Percentiles rank a stretch among this genome's conserved stretches.
phyloP scores from a whole-genome alignment of 2,113 vertebrate species.

The Grallaria varia region DNA sequence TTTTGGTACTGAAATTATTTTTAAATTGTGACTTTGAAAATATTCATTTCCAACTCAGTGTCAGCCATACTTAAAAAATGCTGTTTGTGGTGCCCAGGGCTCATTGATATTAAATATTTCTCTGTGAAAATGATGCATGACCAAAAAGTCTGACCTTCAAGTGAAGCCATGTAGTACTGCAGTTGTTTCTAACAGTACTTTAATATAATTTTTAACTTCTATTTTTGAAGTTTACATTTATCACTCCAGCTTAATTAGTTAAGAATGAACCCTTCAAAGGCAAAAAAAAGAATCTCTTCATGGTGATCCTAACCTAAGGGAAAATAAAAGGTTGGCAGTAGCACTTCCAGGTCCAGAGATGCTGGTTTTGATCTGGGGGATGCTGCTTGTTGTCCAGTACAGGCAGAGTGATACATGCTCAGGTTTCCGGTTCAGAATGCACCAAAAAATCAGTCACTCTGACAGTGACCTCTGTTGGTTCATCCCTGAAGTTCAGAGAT shows the following conservation, averaged over 20 bases:
- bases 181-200: background rate
- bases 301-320: background rate
- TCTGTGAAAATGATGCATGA: background rate
- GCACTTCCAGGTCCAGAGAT: background rate
- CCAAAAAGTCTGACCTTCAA: background rate
- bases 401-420: background rate
- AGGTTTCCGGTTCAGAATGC: background rate
- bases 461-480: background rate
- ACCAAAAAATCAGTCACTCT: background rate
- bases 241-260: background rate
- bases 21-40: background rate
- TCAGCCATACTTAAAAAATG: background rate
- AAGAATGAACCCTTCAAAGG: background rate
- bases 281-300: background rate
- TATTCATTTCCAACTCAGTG: accelerated
- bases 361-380: background rate
- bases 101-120: background rate
- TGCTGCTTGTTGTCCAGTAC: background rate
- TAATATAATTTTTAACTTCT: background rate
- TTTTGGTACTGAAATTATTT: background rate
- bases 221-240: background rate
- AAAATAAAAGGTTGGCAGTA: background rate
- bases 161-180: background rate
- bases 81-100: background rate
- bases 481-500: background rate